Evolutionary conservation across 2,113 vertebrate genomes (phyloP).

Genomic region (Ophthalmolycus amberensis): DNA sequence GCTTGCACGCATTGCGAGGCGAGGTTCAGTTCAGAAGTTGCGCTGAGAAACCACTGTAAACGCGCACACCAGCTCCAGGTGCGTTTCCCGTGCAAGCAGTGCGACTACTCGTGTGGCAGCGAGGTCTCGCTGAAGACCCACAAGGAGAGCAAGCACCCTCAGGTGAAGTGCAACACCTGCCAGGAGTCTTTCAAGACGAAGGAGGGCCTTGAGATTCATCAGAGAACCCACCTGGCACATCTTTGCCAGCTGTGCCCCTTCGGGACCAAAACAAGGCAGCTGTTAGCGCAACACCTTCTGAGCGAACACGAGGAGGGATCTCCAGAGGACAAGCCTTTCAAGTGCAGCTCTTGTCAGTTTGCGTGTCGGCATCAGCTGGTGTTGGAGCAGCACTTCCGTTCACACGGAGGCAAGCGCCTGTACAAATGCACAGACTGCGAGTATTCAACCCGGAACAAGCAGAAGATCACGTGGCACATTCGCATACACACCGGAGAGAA

Average conservation of each 20-base stretch:
- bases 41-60: conserved; percentile 91
- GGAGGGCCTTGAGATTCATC: conserved; percentile 84
- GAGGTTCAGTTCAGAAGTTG: conserved; percentile 90
- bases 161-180: conserved; percentile 85
- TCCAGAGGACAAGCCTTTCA: conserved; percentile 80
- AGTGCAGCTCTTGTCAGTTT: conserved; percentile 90
- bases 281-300: conserved; percentile 89
- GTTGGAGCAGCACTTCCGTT: conserved; percentile 93
- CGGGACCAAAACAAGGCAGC: conserved; percentile 86
- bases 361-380: conserved; percentile 90
- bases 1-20: conserved; percentile 88
- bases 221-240: conserved; percentile 86
- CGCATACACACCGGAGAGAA: conserved; percentile 97
- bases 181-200: conserved; percentile 82
- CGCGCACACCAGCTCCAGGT: conserved; percentile 83
- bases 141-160: conserved; percentile 84
- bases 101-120: conserved; percentile 84
- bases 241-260: conserved; percentile 90
- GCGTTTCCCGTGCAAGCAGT: conserved; percentile 82
- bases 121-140: conserved; percentile 85
- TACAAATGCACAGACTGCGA: conserved; percentile 95
- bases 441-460: conserved; percentile 93
- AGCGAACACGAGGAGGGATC: conserved; percentile 85
- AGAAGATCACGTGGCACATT: conserved; percentile 98
- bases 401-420: conserved; percentile 89